Evolutionary conservation across 2,888 invertebrate species (phyloP), one percentile per base, ranked within the genome.

Genomic region (Epistrophe grossulariae): DNA sequence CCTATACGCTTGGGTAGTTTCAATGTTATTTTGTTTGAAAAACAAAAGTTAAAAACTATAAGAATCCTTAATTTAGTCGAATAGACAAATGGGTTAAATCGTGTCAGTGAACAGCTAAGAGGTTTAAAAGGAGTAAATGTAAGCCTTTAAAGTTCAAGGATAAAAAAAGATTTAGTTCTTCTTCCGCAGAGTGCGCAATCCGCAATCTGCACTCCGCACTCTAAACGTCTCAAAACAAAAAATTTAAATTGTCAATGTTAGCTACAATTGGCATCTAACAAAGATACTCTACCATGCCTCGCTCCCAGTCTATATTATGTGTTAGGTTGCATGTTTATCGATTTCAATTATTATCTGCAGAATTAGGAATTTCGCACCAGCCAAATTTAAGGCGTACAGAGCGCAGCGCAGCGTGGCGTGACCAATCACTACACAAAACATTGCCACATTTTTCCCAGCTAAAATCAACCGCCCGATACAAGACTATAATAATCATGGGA

Each of bases 1-100:
- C 35, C 35, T 35, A 35, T 17, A 55, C 31, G 43, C 50, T 28
- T n/a, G 73, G 59, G 11, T 43, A 43, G 43, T 64, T 38, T 48
- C 38, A 28, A 40, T 70, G 74, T 68, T 28, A 38, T 60, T 60
- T n/a, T 66, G 10, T 64, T 57, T 48, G 40, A 50, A 52, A 70
- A 35, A 28, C 24, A 62, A 24, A 60, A 38, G 40, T 45, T 35
- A 17, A 31, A 60, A 24, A 24, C 24, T 52, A 15, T 40, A 57
- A 76, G 55, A 55, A 70, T 38, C 19, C 40, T 70, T 70, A 55
- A 70, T 74, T 81, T 81, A 45, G 70, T 66, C 52, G 5, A 24
- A 24, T 31, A 57, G 62, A 70, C 76, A 70, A 73, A 66, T 48
- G n/a, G 13, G 72, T 48, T 45, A 48, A 31, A 31, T 48, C 31